A percentile compares a stretch with the other conserved stretches of the same genome.
Conservation (phyloP, 2,113 vertebrate species). For the Ochotona princeps region DNA sequence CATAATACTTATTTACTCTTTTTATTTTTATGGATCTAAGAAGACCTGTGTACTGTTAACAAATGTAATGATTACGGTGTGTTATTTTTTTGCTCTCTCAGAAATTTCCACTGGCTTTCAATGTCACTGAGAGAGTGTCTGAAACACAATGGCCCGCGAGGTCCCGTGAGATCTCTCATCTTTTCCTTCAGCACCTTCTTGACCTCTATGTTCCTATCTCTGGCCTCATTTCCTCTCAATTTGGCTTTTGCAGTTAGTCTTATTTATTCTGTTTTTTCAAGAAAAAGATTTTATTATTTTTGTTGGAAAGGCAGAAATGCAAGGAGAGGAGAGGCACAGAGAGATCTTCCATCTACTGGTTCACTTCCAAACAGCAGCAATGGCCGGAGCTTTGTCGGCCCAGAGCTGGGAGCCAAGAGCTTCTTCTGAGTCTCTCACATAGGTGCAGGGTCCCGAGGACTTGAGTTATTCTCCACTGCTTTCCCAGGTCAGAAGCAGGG, state of each 20-base stretch:
- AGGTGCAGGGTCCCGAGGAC: too few relatives aligned
- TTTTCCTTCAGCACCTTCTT: neutral
- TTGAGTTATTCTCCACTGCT: too few relatives aligned
- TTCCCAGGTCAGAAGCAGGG: too few relatives aligned
- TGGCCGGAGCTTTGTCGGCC: too few relatives aligned
- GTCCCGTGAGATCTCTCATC: neutral
- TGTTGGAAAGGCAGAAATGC: too few relatives aligned
- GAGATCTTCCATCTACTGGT: too few relatives aligned
- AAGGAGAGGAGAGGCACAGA: too few relatives aligned
- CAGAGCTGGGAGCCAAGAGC: too few relatives aligned
- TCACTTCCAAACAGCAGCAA: too few relatives aligned
- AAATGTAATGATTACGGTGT: neutral
- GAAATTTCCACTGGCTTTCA: neutral
- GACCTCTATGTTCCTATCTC: neutral
- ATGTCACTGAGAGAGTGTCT: neutral
- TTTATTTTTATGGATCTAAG: neutral
- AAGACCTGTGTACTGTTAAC: neutral
- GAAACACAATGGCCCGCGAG: neutral
- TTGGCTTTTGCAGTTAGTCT: neutral
- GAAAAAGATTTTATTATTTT: too few relatives aligned
- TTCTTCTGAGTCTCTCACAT: too few relatives aligned
- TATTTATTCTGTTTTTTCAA: neutral
- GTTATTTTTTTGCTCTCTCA: neutral
- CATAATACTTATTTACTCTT: neutral
- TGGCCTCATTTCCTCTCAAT: neutral